Evolutionary conservation across 1,140 invertebrate species (phyloP).

Genomic region (Onthophagus taurus): DNA sequence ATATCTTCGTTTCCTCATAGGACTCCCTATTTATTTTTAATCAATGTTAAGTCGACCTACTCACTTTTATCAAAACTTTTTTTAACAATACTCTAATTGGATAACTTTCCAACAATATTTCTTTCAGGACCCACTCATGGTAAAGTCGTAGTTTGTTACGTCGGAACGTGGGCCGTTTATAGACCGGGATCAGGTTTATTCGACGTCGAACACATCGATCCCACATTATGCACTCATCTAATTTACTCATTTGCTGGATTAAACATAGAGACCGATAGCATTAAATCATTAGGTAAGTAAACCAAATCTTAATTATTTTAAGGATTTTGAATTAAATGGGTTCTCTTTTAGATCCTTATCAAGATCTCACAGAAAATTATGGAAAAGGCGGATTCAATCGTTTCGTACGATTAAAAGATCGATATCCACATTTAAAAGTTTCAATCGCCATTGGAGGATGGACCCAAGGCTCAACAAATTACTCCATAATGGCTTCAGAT

Average conservation of each 20-base stretch:
- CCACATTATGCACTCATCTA: constrained; percentile 75
- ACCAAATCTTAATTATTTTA: background rate
- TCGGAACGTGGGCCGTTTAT: constrained; percentile 70
- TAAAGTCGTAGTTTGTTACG: constrained; percentile 65
- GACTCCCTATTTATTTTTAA: no score
- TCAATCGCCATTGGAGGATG: constrained; percentile 78
- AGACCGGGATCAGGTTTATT: constrained; percentile 54
- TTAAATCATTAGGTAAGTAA: constrained; percentile 51
- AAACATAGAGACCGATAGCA: constrained; percentile 51
- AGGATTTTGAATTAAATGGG: background rate
- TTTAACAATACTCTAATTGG: no score
- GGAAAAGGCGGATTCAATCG: constrained; percentile 62
- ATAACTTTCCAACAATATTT: no score
- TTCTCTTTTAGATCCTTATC: constrained; percentile 53
- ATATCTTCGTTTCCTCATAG: no score
- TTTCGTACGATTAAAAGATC: constrained; percentile 53
- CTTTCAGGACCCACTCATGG: constrained; percentile 6
- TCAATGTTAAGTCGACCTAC: no score
- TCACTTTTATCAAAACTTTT: no score
- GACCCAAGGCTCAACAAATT: constrained; percentile 77
- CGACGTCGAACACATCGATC: constrained; percentile 58
- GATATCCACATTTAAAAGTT: constrained; percentile 65
- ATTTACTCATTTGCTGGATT: constrained; percentile 82
- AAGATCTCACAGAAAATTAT: constrained; percentile 65
- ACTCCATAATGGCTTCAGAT: constrained; percentile 60